Conservation (phyloP, 1,140 invertebrate genomes). For the Mylabris phalerata region DNA sequence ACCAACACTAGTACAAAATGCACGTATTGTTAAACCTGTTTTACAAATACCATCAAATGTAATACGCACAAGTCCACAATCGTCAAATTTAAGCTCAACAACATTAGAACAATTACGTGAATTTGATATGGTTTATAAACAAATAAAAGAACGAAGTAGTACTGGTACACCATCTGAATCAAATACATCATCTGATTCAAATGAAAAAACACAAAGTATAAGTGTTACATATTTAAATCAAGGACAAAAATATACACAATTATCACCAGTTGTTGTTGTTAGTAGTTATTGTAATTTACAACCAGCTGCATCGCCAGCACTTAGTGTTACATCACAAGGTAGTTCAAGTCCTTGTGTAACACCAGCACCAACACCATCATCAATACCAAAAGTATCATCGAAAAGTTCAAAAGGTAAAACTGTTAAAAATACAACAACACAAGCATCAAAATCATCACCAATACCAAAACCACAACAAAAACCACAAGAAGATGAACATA, state of each 20-base stretch:
- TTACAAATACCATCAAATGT: conserved; percentile 53
- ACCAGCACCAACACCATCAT: conserved; percentile 44
- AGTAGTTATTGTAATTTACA: conserved; percentile 49
- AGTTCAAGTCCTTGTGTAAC: conserved; percentile 56
- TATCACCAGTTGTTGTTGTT: conserved; percentile 53
- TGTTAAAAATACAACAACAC: conserved; percentile 50
- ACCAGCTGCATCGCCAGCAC: conserved; percentile 52
- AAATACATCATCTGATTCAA: conserved; percentile 17
- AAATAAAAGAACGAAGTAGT: conserved; percentile 63
- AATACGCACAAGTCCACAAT: conserved; percentile 46
- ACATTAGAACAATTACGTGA: conserved; percentile 71
- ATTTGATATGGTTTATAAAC: conserved; percentile 75
- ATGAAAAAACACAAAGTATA: conserved; percentile 29
- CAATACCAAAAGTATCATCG: conserved; percentile 45
- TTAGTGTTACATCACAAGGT: conserved; percentile 55
- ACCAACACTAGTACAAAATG: conserved; percentile 42
- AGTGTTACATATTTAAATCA: conserved; percentile 48
- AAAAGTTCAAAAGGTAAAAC: conserved; percentile 51
- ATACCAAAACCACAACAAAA: conserved; percentile 65
- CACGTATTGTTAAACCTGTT: conserved; percentile 49
- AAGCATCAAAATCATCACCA: conserved; percentile 56
- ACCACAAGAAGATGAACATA: conserved; percentile 73
- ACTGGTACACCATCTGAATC: conserved; percentile 30
- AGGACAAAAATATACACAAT: conserved; percentile 45
- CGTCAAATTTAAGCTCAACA: conserved; percentile 41